These are phyloP conservation scores for Platysteira castanea DNA, from an alignment of 2,113 vertebrate genomes.

Conservation along the genomic window DNA sequence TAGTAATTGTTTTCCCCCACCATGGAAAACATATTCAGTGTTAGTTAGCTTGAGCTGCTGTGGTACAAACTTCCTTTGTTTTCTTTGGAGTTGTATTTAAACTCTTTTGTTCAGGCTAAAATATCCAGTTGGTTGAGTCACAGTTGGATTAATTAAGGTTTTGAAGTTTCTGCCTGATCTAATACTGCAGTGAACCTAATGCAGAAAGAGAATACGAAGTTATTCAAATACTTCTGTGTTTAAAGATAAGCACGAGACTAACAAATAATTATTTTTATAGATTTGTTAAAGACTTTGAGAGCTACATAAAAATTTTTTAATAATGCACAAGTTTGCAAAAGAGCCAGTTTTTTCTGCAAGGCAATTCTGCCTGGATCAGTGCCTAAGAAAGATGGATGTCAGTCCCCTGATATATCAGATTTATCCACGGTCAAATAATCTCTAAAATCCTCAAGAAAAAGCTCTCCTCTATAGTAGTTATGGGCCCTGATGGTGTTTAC, in stretches of 20 bases:
- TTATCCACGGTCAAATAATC: not conserved
- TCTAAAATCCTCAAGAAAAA: not conserved
- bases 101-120: not conserved
- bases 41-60: conserved; percentile 1
- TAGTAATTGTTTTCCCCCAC: not conserved
- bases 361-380: conserved; percentile 37
- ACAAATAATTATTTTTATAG: conserved; percentile 73
- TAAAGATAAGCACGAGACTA: conserved; percentile 22
- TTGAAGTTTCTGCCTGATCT: not conserved
- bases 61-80: not conserved
- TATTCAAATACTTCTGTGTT: conserved; percentile 3
- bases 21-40: not conserved
- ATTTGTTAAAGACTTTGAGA: conserved; percentile 26
- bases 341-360: conserved; percentile 25
- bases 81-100: not conserved
- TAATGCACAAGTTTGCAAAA: not conserved
- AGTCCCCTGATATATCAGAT: not conserved
- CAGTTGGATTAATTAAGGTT: not conserved
- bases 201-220: conserved; percentile 47
- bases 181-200: not conserved
- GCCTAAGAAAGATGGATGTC: conserved; percentile 36
- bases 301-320: not conserved
- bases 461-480: not conserved
- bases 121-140: not conserved
- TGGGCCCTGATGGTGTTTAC: not conserved